Base-by-base conservation (phyloP, 2,888 invertebrate genomes). In the Spisula solida region DNA sequence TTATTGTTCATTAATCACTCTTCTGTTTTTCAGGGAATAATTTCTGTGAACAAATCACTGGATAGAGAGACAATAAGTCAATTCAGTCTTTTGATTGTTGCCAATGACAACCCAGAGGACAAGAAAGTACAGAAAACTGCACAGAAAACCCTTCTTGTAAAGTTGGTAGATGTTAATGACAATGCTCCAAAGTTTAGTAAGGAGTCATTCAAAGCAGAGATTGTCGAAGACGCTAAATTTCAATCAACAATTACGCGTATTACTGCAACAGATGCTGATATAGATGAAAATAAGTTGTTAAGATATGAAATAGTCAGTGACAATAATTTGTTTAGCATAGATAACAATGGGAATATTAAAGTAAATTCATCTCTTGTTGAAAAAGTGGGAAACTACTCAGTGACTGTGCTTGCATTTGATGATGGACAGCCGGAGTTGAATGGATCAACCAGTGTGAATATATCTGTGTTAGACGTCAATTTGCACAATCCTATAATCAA, bases 401-500 rank as follows among this genome's bases (percentile, higher is more conserved):
- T 99, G 93, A 97, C 98, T 95, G 98, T 99, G 5, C 97, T 98
- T 87, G 99, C 99, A n/a, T 98, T 97, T 97, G 99, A 99, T 97
- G 98, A 98, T 97, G 99, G 99, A 16, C 81, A 56, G 8, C 98
- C 99, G 48, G 98, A 56, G n/a, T 31, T 75, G 25, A 91, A 48
- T 79, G 86, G 91, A n/a, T 70, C 56, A 12, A 70, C 86, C 0
- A 56, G 20, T 16, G 88, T 93, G 25, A 41, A 88, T 47, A 82
- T 93, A 5, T 82, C 56, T 12, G 92, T 93, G 8, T 14, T 31
- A n/a, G 93, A 93, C 48, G 60, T 81, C 12, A 93, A 93, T 80
- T 88, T 90, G 70, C 75, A 93, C 75, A 18, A 80, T 5, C 93
- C 93, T 12, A 2, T 25, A 2, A 79, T 87, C 14, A 18, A 18